Percentiles rank a stretch among this genome's conserved stretches.
These are phyloP conservation scores for Plutomurus gul DNA, from an alignment of 1,140 invertebrate species.

Conservation along the genomic window DNA sequence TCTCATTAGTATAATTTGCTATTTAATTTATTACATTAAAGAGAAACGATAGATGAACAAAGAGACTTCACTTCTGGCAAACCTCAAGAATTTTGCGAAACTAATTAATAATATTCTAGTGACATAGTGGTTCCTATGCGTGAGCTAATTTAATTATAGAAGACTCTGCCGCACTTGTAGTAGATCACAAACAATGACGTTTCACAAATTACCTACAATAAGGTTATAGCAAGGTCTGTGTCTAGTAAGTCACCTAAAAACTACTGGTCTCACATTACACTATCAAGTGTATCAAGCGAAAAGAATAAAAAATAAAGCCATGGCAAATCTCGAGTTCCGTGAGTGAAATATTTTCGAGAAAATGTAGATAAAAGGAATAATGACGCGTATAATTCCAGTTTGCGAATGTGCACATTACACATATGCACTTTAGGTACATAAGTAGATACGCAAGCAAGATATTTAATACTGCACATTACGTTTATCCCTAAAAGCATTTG, in stretches of 20 bases:
- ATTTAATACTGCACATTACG: not conserved
- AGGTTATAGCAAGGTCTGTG: not conserved
- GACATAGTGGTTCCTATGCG: not conserved
- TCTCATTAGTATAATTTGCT: not conserved
- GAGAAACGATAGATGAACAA: not conserved
- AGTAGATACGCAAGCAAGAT: not conserved
- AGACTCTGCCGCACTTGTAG: not conserved
- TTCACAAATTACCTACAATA: not conserved
- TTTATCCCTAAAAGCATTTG: not conserved
- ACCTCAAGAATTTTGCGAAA: not conserved
- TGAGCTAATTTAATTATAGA: not conserved
- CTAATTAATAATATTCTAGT: not conserved
- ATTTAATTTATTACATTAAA: not conserved
- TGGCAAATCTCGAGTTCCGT: slow-evolving; percentile 10
- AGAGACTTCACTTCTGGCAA: not conserved
- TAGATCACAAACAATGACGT: not conserved
- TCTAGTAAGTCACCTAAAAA: too few relatives aligned
- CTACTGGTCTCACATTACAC: too few relatives aligned
- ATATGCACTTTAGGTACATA: not conserved
- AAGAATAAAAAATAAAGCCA: not conserved
- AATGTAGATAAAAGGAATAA: slow-evolving; percentile 4
- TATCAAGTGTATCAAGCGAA: not conserved
- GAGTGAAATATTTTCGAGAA: slow-evolving; percentile 1
- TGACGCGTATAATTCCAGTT: not conserved
- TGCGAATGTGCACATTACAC: not conserved